Evolutionary conservation across 2,113 vertebrate genomes (phyloP), one percentile per base, ranked within the genome.

Genomic region (Protobothrops mucrosquamatus): DNA sequence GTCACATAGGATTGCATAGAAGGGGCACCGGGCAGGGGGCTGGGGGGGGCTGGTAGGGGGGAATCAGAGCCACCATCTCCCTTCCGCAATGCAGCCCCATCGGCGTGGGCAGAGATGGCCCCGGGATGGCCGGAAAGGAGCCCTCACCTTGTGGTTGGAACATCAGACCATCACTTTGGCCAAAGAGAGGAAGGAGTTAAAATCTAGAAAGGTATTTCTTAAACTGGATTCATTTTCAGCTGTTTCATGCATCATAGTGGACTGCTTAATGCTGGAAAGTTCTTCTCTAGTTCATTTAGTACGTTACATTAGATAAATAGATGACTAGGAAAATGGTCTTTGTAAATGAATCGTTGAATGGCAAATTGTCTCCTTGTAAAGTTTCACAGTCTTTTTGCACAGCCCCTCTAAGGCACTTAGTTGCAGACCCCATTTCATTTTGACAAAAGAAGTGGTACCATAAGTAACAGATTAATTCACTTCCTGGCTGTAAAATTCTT

Each of bases 401-500:
- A 81, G 18, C 18, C 34, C 6, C 7, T 81, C 18, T 10, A 81
- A 81, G 9, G 52, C 39, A 20, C 1, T 34, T 88, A 7, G n/a
- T 74, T 39, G 59, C 15, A 92, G 39, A 18, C 12, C 91, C 81
- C 56, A 87, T 88, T 64, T 88, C 6, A 54, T 92, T 54, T 54
- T 74, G 86, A 92, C 59, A 43, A 69, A 74, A 43, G 39, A 9
- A 57, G 59, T 88, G 91, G 88, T 26, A 87, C 46, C 52, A 87
- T 61, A 87, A 94, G 96, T 91, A 92, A 64, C 1, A 93, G 92
- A 94, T 43, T 89, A 93, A 94, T 87, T 94, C 87, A 93, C 91
- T 90, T 14, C 24, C 3, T 56, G 59, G 6, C 34, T 0, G 0
- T 64, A 96, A 94, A 88, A 61, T 24, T 90, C 15, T 48, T 54